Base-by-base conservation (phyloP, 2,113 vertebrate species). In the Pachycephala philippinensis region DNA sequence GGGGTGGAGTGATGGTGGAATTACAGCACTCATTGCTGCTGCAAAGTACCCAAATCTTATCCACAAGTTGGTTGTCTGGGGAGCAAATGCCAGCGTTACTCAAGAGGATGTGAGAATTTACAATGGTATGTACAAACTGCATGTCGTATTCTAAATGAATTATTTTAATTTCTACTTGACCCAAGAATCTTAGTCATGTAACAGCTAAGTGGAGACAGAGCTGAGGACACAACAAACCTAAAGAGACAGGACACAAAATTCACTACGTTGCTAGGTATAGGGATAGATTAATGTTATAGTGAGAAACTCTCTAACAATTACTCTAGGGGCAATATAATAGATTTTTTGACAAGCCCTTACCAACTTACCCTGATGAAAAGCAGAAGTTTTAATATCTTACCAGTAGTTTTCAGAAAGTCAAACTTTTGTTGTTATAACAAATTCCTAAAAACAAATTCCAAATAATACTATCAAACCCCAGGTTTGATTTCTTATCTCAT, bases 1-100 rank as follows among this genome's bases (percentile, higher is more conserved):
- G 94, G 99, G 99, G 3, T 99, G 99, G 99, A 99, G 99, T 22
- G 99, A 99, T 21, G 99, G 99, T 31, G 99, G 99, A 44, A 99
- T 99, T 76, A 98, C 98, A 0, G 98, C 99, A 6, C 97, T 99
- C 70, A 98, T 99, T 15, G 98, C 98, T 13, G 99, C 99, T 1
- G 99, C 98, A 0, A 98, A 81, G 70, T 98, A 98, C 52, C 99
- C 99, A 4, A 68, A 96, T 8, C 92, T 98, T 72, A 96, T 99
- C 97, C 86, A 89, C 74, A 99, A 98, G 94, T 35, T 99, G 97
- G 98, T 99, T 26, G 94, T 99, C 30, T 99, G 99, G 99, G 99
- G 99, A 70, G 95, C 99, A 87, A 99, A 98, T 7, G 95, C 98
- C 69, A 99, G 96, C 0, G 94, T 99, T 53, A 98, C 99, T 5